Percentiles rank a stretch among this genome's conserved stretches.
phyloP scores from a whole-genome alignment of 2,888 invertebrate genomes.

The Perizoma flavofasciatum region DNA sequence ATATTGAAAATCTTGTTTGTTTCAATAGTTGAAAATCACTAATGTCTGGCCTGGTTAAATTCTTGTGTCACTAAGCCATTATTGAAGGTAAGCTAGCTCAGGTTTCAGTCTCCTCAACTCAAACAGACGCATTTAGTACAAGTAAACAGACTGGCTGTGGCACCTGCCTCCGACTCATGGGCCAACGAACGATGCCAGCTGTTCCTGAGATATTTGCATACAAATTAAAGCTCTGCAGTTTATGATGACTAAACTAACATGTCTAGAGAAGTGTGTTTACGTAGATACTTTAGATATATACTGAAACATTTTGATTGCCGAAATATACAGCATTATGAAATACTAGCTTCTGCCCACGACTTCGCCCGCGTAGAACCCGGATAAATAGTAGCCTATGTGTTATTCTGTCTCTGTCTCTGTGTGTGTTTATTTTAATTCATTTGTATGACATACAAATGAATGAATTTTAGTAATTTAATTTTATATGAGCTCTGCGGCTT shows the following conservation, averaged over 20 bases:
- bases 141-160: slow-evolving; percentile 4
- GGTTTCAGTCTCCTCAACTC: slow-evolving; percentile 1
- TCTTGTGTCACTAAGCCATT: slow-evolving; percentile 2
- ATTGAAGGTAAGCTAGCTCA: slow-evolving; percentile 8
- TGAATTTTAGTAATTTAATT: too few species aligned
- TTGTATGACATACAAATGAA: too few species aligned
- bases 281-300: not conserved
- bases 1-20: too few species aligned
- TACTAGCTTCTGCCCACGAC: too few species aligned
- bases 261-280: not conserved
- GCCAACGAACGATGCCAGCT: slow-evolving; percentile 20
- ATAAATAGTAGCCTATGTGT: too few species aligned
- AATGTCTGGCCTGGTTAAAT: not conserved
- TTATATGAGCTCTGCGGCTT: too few species aligned
- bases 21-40: too few species aligned
- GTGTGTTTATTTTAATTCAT: too few species aligned
- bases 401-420: too few species aligned
- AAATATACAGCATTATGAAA: not conserved
- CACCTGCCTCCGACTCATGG: slow-evolving; percentile 7
- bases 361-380: too few species aligned
- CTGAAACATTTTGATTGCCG: not conserved
- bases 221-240: slow-evolving; percentile 28
- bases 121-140: slow-evolving; percentile 6
- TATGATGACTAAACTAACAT: slow-evolving; percentile 17
- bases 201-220: slow-evolving; percentile 30